Percentiles rank a stretch among this genome's conserved stretches.
phyloP scores from a whole-genome alignment of 2,888 invertebrate genomes.

The Megalurothrips usitatus region DNA sequence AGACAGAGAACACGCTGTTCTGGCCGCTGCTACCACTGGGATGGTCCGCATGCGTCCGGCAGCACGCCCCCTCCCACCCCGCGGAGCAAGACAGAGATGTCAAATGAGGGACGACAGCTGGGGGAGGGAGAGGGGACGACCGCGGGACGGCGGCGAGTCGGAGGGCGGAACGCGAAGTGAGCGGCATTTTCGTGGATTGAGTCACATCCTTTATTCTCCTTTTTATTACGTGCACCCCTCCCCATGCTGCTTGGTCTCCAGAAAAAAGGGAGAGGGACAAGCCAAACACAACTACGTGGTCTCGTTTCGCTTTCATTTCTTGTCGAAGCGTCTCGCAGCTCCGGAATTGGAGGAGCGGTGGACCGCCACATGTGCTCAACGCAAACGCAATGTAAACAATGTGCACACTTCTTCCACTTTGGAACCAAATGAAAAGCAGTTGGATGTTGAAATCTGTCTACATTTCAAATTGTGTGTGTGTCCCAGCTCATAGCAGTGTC shows the following conservation, averaged over 20 bases:
- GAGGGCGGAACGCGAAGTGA: too few species aligned
- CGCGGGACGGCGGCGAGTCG: neutral
- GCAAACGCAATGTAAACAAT: too few species aligned
- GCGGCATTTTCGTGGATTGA: conserved; percentile 9
- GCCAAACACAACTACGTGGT: neutral
- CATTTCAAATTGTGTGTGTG: too few species aligned
- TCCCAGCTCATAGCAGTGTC: neutral
- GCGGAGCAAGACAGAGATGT: too few species aligned
- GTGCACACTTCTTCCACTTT: too few species aligned
- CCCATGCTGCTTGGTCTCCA: conserved; percentile 16
- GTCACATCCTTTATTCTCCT: conserved; percentile 12
- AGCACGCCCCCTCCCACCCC: too few species aligned
- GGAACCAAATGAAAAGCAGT: too few species aligned
- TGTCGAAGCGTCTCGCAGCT: neutral
- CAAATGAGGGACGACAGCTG: neutral
- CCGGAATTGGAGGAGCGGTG: neutral
- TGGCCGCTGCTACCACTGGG: too few species aligned
- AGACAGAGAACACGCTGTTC: neutral
- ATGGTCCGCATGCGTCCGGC: too few species aligned
- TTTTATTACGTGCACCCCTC: conserved; percentile 14
- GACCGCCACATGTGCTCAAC: neutral
- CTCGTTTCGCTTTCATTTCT: neutral
- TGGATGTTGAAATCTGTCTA: too few species aligned
- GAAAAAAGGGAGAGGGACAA: neutral
- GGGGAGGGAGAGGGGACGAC: neutral